Evolutionary conservation across 2,113 vertebrate species (phyloP).

Genomic region (Leiothrix lutea): DNA sequence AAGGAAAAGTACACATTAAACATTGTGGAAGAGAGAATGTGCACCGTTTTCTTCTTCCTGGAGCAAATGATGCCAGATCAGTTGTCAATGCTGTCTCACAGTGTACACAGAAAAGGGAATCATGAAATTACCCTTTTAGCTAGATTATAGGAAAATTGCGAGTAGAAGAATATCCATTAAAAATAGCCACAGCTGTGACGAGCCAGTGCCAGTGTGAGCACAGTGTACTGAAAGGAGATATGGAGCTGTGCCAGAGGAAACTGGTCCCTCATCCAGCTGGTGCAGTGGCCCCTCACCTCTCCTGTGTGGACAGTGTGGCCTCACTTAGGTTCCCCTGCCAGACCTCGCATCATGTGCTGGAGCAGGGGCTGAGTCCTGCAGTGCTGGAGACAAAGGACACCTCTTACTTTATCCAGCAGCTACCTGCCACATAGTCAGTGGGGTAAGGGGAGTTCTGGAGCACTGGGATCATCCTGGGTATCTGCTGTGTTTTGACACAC

Average conservation of each 20-base stretch:
- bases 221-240: not conserved
- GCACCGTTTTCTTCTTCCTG: not conserved
- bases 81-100: not conserved
- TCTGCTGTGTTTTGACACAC: not conserved
- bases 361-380: not conserved
- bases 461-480: not conserved
- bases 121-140: not conserved
- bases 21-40: not conserved
- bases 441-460: not conserved
- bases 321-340: not conserved
- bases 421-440: not conserved
- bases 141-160: not conserved
- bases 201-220: not conserved
- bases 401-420: not conserved
- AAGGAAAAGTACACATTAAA: not conserved
- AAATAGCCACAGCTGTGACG: not conserved
- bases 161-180: not conserved
- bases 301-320: not conserved
- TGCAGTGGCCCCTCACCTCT: not conserved
- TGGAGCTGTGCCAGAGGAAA: not conserved
- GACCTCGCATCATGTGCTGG: fast-evolving
- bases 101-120: not conserved
- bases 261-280: not conserved
- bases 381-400: not conserved
- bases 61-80: not conserved